A percentile compares a stretch with the other conserved stretches of the same genome.
Conservation (phyloP, 2,888 invertebrate species). For the Crematogaster levior region DNA sequence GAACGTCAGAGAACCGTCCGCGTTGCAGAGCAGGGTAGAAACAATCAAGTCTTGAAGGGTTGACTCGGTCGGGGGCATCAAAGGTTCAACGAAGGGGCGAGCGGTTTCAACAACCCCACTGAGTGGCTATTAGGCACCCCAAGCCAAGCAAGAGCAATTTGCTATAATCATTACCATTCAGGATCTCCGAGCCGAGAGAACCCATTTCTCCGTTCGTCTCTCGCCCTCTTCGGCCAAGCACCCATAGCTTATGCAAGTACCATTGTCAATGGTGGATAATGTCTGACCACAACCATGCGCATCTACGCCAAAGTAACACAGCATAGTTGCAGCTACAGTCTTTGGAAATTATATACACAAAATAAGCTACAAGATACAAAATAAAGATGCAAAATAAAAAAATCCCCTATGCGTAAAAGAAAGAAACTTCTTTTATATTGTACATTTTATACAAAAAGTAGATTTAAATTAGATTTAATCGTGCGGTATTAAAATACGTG, state of each 20-base stretch:
- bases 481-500: background rate
- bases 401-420: no score
- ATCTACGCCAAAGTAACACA: slow-evolving; percentile 3
- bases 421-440: no score
- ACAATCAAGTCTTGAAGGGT: slow-evolving; percentile 82
- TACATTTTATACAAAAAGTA: background rate
- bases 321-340: background rate
- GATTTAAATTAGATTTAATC: background rate
- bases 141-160: slow-evolving; percentile 82
- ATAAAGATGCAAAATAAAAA: background rate
- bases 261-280: slow-evolving; percentile 67
- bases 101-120: slow-evolving; percentile 82
- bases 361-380: background rate
- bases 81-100: slow-evolving; percentile 83
- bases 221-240: slow-evolving; percentile 69
- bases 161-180: slow-evolving; percentile 84
- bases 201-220: slow-evolving; percentile 74
- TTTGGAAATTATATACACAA: background rate
- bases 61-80: slow-evolving; percentile 83
- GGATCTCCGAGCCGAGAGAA: slow-evolving; percentile 78
- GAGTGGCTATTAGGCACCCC: slow-evolving; percentile 84
- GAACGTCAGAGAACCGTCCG: slow-evolving; percentile 57
- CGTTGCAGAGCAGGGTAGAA: slow-evolving; percentile 75
- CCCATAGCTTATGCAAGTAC: slow-evolving; percentile 64
- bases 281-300: slow-evolving; percentile 62